Evolutionary conservation across 2,113 vertebrate genomes (phyloP).

Genomic region (Piprites chloris): DNA sequence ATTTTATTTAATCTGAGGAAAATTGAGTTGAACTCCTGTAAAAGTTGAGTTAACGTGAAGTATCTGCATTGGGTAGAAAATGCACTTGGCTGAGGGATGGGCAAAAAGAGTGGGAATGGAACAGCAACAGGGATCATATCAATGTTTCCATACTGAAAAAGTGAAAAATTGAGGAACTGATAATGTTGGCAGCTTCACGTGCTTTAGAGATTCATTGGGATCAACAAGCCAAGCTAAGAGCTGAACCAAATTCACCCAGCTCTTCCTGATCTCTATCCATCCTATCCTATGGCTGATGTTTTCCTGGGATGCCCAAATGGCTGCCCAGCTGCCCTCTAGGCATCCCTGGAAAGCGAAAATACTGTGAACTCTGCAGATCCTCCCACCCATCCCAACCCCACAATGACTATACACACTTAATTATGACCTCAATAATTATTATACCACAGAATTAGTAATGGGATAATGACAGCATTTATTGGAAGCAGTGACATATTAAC

Average conservation of each 20-base stretch:
- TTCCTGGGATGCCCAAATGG: neutral
- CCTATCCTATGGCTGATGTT: neutral
- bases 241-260: neutral
- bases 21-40: slow-evolving; percentile 86
- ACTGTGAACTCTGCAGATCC: neutral
- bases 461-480: slow-evolving; percentile 65
- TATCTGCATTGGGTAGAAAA: slow-evolving; percentile 31
- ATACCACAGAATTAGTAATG: slow-evolving; percentile 33
- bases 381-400: neutral
- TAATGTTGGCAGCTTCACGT: neutral
- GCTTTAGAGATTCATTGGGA: neutral
- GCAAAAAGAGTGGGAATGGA: neutral
- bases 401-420: slow-evolving; percentile 16
- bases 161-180: neutral
- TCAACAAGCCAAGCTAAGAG: neutral
- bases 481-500: slow-evolving; percentile 41
- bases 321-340: neutral
- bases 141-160: neutral
- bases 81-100: neutral
- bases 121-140: neutral
- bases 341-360: neutral
- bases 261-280: neutral
- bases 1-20: slow-evolving; percentile 90
- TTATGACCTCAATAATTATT: slow-evolving; percentile 58
- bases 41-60: slow-evolving; percentile 74